Percentiles rank a stretch among this genome's conserved stretches.
These are phyloP conservation scores for Troilus luridus DNA, from an alignment of 2,888 invertebrate genomes.

Conservation along the genomic window DNA sequence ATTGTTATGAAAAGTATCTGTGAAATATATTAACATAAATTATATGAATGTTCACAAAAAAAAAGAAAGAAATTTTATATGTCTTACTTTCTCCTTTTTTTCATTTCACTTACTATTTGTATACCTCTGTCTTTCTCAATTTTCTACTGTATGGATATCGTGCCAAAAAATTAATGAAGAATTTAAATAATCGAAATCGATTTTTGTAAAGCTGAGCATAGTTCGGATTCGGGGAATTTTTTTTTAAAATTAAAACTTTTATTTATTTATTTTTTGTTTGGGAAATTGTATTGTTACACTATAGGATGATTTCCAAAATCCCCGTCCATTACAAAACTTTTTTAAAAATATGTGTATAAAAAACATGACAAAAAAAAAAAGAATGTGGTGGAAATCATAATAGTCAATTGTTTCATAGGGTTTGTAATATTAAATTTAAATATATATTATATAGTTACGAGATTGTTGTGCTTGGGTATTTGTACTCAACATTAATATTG, in stretches of 20 bases:
- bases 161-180: slow-evolving; percentile 33
- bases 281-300: slow-evolving; percentile 43
- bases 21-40: not conserved
- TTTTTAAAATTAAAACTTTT: slow-evolving; percentile 9
- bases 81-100: slow-evolving; percentile 13
- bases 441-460: slow-evolving; percentile 57
- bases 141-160: slow-evolving; percentile 46
- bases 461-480: slow-evolving; percentile 54
- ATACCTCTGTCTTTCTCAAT: slow-evolving; percentile 57
- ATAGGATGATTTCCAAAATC: slow-evolving; percentile 56
- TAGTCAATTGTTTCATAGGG: slow-evolving; percentile 58
- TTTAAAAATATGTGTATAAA: slow-evolving; percentile 3
- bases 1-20: slow-evolving; percentile 45
- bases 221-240: slow-evolving; percentile 48
- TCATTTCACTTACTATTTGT: slow-evolving; percentile 45
- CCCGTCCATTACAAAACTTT: slow-evolving; percentile 53
- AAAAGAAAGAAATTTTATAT: slow-evolving; percentile 6
- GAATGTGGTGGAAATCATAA: slow-evolving; percentile 51
- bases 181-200: slow-evolving; percentile 39
- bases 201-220: not conserved
- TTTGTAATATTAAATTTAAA: slow-evolving; percentile 57
- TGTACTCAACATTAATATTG: slow-evolving; percentile 49
- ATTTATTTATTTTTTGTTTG: not conserved
- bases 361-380: slow-evolving; percentile 32
- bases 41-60: slow-evolving; percentile 22